Percentiles rank a stretch among this genome's conserved stretches.
Conservation (phyloP, 2,888 invertebrate species). For the Caenorhabditis sp. region DNA sequence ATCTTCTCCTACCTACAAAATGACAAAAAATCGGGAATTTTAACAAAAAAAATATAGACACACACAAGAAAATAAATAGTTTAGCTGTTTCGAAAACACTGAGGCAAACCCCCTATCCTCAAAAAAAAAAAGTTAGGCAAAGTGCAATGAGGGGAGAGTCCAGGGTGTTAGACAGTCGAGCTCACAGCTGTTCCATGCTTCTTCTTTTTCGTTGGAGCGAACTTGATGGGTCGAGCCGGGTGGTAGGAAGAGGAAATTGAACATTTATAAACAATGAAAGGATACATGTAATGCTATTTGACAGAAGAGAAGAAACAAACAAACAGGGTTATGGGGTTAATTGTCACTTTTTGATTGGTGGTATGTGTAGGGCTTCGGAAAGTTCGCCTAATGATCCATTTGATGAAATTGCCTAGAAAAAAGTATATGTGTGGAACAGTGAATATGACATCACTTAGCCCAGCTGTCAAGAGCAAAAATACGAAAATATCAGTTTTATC, state of each 20-base stretch:
- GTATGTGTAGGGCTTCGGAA: constrained; percentile 17
- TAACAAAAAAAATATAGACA: background rate
- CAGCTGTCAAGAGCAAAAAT: too few species aligned
- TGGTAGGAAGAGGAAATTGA: background rate
- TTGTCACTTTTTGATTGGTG: background rate
- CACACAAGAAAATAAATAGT: background rate
- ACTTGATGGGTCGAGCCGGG: background rate
- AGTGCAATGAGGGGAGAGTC: background rate
- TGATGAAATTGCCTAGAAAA: constrained; percentile 20
- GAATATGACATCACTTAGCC: too few species aligned
- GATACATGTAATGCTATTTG: background rate
- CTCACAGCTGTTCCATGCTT: background rate
- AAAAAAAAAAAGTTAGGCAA: background rate
- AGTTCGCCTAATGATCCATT: constrained; percentile 21
- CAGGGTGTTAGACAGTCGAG: background rate
- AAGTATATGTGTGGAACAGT: too few species aligned
- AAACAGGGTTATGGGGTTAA: too few species aligned
- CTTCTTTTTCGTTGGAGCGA: background rate
- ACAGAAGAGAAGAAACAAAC: background rate
- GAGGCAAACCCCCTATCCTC: background rate
- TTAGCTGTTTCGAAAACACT: background rate
- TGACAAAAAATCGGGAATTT: background rate
- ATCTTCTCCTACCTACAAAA: too few species aligned
- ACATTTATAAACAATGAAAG: background rate
- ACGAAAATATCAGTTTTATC: too few species aligned